Evolutionary conservation across 1,140 invertebrate genomes (phyloP).

Genomic region (Fragariocoptes setiger): DNA sequence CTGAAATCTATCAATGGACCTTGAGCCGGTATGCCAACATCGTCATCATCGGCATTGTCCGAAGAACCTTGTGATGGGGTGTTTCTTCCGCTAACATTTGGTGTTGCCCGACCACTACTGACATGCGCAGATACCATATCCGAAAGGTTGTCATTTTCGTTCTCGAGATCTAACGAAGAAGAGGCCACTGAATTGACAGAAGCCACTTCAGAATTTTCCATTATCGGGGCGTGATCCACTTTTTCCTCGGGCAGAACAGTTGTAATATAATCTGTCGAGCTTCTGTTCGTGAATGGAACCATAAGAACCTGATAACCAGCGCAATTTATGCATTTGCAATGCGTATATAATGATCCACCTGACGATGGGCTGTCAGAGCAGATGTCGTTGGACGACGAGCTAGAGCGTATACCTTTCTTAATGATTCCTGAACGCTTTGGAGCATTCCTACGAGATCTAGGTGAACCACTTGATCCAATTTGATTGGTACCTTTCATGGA

Average conservation of each 20-base stretch:
- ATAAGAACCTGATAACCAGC: neutral
- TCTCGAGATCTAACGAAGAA: conserved; percentile 32
- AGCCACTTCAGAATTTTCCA: conserved; percentile 61
- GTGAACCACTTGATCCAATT: neutral
- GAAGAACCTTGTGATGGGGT: conserved; percentile 30
- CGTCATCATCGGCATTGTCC: conserved; percentile 1
- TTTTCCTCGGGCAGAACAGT: neutral
- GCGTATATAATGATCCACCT: neutral
- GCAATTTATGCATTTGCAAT: neutral
- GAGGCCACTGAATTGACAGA: conserved; percentile 80
- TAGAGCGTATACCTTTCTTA: neutral
- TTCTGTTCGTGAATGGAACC: neutral
- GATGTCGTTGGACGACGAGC: neutral
- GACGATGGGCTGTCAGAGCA: neutral
- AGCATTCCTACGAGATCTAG: neutral
- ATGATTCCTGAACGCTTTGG: neutral
- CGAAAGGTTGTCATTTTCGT: conserved; percentile 67
- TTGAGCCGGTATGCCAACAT: neutral
- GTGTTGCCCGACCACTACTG: conserved; percentile 39
- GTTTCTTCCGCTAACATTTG: conserved; percentile 68
- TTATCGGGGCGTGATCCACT: conserved; percentile 27
- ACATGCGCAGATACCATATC: conserved; percentile 76
- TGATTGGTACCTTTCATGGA: neutral
- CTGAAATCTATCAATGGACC: neutral
- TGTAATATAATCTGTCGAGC: neutral